Base-by-base conservation (phyloP, 2,888 invertebrate genomes). In the Trichogramma evanescens region DNA sequence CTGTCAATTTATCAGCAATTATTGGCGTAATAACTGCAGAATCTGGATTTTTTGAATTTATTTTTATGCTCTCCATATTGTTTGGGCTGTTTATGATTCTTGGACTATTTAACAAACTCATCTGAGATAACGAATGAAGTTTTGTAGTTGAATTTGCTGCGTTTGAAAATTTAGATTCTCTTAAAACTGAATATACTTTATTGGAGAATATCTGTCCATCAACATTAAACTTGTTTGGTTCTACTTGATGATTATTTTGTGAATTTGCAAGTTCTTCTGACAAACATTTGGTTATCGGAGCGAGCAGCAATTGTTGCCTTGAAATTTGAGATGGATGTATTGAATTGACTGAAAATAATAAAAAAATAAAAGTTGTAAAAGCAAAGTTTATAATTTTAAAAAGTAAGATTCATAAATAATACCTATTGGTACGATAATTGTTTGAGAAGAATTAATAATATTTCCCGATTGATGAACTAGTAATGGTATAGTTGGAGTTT, bases 1-100 rank as follows among this genome's bases (percentile, higher is more conserved):
- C 78, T 58, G 70, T 74, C 54, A 68, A 66, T 52, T 72, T 71
- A 48, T 76, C 75, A 4, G 73, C 71, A n/a, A 64, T 69, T 58
- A 78, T 78, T 3, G 76, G 77, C 0, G 77, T 78, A 58, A 78
- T 77, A 4, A 78, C 77, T 41, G 77, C 77, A 0, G 77, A 77
- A 66, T 77, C 77, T 5, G 77, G 73, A 65, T 78, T 77, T 58
- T 78, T 77, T 8, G 74, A 26, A 45, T n/a, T 74, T 62, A 78
- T 77, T 65, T 77, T 77, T 64, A 77, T 77, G 60, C 75, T 72
- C 39, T 78, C 76, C 6, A 68, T 56, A 41, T 66, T 55, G 52
- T 52, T 26, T 26, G 26, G 26, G 50, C 3, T 74, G 50, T 61
- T 70, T 44, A 68, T 72, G 39, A 67, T 69, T 64, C 74, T 75